Base-by-base conservation (phyloP, 2,113 vertebrate genomes). In the Dunckerocampus dactyliophorus region DNA sequence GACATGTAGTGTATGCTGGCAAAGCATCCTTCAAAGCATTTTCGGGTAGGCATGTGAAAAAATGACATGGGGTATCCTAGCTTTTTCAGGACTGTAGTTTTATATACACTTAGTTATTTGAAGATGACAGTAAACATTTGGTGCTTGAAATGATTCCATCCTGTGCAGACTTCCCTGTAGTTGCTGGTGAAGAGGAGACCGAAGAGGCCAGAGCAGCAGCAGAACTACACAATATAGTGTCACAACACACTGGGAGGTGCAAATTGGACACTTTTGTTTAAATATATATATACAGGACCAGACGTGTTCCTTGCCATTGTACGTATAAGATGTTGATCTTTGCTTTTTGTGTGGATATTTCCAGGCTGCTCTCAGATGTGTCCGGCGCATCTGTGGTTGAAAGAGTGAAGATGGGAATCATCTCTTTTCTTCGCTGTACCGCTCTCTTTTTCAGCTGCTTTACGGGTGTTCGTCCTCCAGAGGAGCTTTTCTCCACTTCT, bases 361-460 rank as follows among this genome's bases (percentile, higher is more conserved):
- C 47, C 75, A 95, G 89, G 48, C 75, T 90, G 59, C 87, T 78
- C 48, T 84, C 85, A 45, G 86, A 89, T 69, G 61, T 89, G 76
- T 91, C 92, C 8, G 92, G 95, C 71, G 91, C 90, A 86, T 87
- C 89, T 67, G 74, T 96, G 65, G 94, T 92, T 86, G 89, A 92
- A 50, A 82, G 84, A 37, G 88, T 99, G 78, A 96, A 90, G 81
- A 91, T 75, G 67, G 96, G 94, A 63, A 91, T 97, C 47, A 80
- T 85, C 65, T 93, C 96, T 42, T 98, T 95, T 75, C 92, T 99
- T 77, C 94, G 95, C 66, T 94, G 92, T 69, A 91, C 96, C 72
- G 92, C 94, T 63, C 81, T 98, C 37, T 97, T 99, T 84, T 98
- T 99, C 82, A 91, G 91, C 82, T 95, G 94, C 84, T 92, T 99